Conservation (phyloP, 2,888 invertebrate genomes). For the Drosophila mimica region DNA sequence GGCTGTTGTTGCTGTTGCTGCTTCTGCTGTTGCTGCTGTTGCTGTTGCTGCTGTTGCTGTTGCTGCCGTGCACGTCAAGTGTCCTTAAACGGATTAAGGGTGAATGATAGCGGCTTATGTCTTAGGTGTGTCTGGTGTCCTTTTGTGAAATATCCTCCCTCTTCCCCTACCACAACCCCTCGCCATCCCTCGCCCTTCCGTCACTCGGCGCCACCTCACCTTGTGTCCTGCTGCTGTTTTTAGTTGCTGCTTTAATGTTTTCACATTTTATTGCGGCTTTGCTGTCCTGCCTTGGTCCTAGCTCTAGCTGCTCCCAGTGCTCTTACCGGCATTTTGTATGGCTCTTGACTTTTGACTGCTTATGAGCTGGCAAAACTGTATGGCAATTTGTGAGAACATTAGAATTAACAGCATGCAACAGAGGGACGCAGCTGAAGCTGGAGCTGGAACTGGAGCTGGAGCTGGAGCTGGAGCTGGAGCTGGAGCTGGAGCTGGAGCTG, state of each 20-base stretch:
- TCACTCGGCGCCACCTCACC: conserved; percentile 1
- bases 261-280: conserved; percentile 71
- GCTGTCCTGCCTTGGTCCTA: conserved; percentile 36
- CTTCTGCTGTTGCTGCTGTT: conserved; percentile 32
- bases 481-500: neutral
- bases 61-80: conserved; percentile 71
- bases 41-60: conserved; percentile 35
- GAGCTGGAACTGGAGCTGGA: neutral
- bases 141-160: conserved; percentile 63
- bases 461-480: too few relatives aligned
- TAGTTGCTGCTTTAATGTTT: conserved; percentile 58
- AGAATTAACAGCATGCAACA: conserved; percentile 14
- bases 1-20: conserved; percentile 32
- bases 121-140: conserved; percentile 76
- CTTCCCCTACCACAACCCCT: neutral
- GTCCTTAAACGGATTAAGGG: conserved; percentile 81
- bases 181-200: neutral
- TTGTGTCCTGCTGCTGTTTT: conserved; percentile 12
- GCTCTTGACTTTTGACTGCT: conserved; percentile 60
- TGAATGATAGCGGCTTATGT: conserved; percentile 82
- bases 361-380: conserved; percentile 41
- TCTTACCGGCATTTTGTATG: conserved; percentile 27
- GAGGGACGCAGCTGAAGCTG: neutral
- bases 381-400: conserved; percentile 37
- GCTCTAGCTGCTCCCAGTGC: conserved; percentile 13